Percentiles rank a stretch among this genome's conserved stretches.
phyloP scores from a whole-genome alignment of 2,797 vertebrate genomes.

The Choloepus didactylus region DNA sequence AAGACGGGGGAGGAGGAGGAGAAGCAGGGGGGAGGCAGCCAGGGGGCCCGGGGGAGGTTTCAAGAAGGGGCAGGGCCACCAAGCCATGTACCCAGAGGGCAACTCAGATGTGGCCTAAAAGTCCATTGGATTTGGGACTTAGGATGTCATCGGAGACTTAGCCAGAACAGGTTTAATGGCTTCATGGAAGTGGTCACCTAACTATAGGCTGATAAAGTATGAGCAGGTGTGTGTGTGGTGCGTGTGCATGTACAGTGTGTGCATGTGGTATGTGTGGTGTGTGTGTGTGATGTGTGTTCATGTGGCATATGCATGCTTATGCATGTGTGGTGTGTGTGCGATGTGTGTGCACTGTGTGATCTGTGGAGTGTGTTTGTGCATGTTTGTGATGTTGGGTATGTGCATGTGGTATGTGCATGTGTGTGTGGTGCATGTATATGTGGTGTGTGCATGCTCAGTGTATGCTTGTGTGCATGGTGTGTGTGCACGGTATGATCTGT shows the following conservation, averaged over 20 bases:
- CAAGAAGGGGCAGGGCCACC: background rate
- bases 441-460: no score
- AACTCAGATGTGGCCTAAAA: background rate
- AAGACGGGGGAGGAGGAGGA: background rate
- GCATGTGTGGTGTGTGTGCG: no score
- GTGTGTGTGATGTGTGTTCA: no score
- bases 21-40: background rate
- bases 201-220: fast-evolving
- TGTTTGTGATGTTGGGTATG: no score
- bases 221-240: background rate
- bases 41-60: fast-evolving
- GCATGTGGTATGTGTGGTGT: no score
- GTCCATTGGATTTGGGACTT: background rate
- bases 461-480: no score
- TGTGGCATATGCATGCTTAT: background rate
- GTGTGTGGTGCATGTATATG: no score
- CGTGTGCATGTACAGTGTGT: no score
- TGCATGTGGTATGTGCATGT: no score
- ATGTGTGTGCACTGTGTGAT: no score
- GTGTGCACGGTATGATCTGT: no score
- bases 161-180: background rate
- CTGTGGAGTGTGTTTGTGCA: no score
- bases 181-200: background rate
- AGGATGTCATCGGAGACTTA: background rate
- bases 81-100: fast-evolving